These are phyloP conservation scores for Poecile atricapillus DNA, from an alignment of 2,113 vertebrate genomes.

Conservation along the genomic window DNA sequence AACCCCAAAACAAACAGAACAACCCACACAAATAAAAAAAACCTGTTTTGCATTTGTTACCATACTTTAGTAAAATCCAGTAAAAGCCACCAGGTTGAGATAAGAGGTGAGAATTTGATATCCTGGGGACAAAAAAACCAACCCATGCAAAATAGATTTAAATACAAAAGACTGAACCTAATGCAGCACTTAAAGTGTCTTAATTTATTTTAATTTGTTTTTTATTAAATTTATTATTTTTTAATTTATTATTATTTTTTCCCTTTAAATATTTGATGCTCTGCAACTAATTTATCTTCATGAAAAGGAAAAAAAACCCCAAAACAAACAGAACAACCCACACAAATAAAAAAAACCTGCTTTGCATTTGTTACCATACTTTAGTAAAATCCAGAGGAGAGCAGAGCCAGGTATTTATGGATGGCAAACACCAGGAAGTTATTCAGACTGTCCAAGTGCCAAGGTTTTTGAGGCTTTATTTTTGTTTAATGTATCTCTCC, in stretches of 20 bases:
- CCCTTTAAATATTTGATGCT: neutral
- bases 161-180: neutral
- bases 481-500: neutral
- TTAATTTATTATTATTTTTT: too few relatives aligned
- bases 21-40: too few relatives aligned
- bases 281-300: neutral
- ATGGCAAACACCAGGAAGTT: slow-evolving; percentile 5
- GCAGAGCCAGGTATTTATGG: neutral
- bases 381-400: neutral
- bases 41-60: too few relatives aligned
- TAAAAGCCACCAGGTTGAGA: neutral
- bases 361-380: neutral
- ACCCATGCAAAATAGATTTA: neutral
- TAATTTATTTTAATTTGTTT: too few relatives aligned
- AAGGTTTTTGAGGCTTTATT: neutral
- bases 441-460: neutral
- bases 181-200: neutral
- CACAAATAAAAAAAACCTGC: neutral
- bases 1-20: too few relatives aligned
- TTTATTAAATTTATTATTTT: too few relatives aligned
- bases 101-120: neutral
- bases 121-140: neutral
- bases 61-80: too few relatives aligned
- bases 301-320: neutral
- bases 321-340: neutral